A percentile compares a stretch with the other conserved stretches of the same genome.
Conservation (phyloP, 2,797 vertebrate genomes). For the Pelobates cultripes region DNA sequence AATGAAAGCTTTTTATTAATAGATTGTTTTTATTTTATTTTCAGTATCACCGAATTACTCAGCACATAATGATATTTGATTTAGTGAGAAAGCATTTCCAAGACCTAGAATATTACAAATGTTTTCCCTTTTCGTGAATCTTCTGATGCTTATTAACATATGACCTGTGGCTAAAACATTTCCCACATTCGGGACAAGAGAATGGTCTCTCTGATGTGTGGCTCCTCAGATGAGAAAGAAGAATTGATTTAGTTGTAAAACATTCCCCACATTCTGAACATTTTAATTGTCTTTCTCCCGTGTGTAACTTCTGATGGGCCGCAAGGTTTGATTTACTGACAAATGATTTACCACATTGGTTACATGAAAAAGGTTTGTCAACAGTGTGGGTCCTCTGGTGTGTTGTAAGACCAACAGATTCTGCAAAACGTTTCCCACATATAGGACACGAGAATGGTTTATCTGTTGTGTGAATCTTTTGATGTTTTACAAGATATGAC, state of each 20-base stretch:
- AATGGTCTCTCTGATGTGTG: not conserved
- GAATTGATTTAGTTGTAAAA: not conserved
- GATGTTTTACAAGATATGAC: constrained; percentile 55
- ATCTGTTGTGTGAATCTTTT: constrained; percentile 34
- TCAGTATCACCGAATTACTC: no score
- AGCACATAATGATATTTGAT: no score
- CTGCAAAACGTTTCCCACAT: not conserved
- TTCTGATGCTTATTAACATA: not conserved
- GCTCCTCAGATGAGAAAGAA: not conserved
- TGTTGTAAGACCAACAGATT: not conserved
- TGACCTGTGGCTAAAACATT: not conserved
- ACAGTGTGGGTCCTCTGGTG: not conserved
- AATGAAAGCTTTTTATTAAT: no score
- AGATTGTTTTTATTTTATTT: no score
- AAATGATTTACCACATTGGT: not conserved
- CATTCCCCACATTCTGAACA: not conserved
- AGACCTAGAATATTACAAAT: no score
- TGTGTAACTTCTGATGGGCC: not conserved
- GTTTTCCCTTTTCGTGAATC: not conserved
- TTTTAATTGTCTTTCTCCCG: not conserved
- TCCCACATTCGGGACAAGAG: not conserved
- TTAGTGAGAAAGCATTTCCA: no score
- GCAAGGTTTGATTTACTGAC: not conserved
- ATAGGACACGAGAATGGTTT: not conserved
- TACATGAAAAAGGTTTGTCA: not conserved